Evolutionary conservation across 2,113 vertebrate genomes (phyloP), one percentile per base, ranked within the genome.

Genomic region (Psilopsiagon aymara): DNA sequence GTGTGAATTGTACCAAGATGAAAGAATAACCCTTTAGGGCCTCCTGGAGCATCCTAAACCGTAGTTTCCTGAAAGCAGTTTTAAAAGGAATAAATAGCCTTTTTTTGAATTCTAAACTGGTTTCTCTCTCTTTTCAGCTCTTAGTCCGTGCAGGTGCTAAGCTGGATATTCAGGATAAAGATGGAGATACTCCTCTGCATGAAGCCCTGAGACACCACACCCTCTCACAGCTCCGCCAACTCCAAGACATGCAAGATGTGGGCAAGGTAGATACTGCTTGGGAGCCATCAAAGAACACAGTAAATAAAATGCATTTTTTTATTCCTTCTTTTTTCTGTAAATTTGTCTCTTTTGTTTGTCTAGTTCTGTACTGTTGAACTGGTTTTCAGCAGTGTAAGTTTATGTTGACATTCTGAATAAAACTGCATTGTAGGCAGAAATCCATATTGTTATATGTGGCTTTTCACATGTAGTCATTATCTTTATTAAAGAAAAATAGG

Each of bases 181-280:
- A 99, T 92, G 99, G 99, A 75, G 99, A 99, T 97, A 99, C 99
- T 51, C 99, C 99, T 44, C 98, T 99, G 74, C 99, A 99, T 49
- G 99, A 99, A 98, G 99, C 99, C 94, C 98, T 99, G 94, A 98
- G 99, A 55, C 99, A 99, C 97, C 99, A 99, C 92, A 99, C 99
- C 7, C 97, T 99, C 94, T 99, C 99, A 92, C 99, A 99, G 91
- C 98, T 99, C 70, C 99, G 99, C 53, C 99, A 99, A 39, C 99
- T 99, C 37, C 99, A 99, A 97, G 99, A 99, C 95, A 99, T 99
- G 99, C 99, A 99, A 97, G 99, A 99, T 92, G 99, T 99, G 97
- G 99, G 99, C 97, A 99, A 99, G 97, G 99, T 99, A 71, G 99
- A 99, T 97, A 98, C 98, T 97, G 98, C 99, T 91, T 99, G 99